Evolutionary conservation across 2,113 vertebrate genomes (phyloP).

Genomic region (Tenrec ecaudatus): DNA sequence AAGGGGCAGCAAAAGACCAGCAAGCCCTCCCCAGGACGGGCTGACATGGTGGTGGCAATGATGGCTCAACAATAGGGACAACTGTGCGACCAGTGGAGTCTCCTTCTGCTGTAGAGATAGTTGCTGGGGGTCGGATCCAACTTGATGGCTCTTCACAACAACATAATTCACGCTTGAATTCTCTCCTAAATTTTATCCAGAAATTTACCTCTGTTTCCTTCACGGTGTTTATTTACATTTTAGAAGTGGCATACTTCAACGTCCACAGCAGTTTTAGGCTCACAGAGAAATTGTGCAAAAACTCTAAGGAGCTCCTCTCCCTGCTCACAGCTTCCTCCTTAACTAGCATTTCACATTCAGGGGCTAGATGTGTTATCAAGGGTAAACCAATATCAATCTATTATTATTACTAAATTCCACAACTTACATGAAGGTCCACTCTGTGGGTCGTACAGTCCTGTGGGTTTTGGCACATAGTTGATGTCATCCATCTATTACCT

Average conservation of each 20-base stretch:
- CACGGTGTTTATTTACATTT: background rate
- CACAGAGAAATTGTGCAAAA: background rate
- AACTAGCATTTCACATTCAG: background rate
- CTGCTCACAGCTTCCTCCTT: background rate
- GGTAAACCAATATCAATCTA: background rate
- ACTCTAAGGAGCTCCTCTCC: background rate
- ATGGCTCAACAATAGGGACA: too few species aligned
- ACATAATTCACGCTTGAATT: too few species aligned
- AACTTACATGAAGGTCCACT: background rate
- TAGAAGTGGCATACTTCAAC: background rate
- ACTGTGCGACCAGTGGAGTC: too few species aligned
- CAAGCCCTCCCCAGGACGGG: too few species aligned
- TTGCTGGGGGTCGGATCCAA: too few species aligned
- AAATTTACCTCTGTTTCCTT: background rate
- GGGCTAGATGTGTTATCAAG: background rate
- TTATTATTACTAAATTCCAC: background rate
- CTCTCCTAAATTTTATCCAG: too few species aligned
- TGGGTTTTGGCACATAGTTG: background rate
- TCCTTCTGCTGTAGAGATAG: too few species aligned
- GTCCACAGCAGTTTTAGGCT: background rate
- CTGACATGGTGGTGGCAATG: too few species aligned
- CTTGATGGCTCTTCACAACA: too few species aligned
- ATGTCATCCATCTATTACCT: background rate
- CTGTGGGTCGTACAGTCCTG: background rate
- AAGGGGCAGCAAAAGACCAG: too few species aligned